A percentile compares a stretch with the other conserved stretches of the same genome.
phyloP scores from a whole-genome alignment of 1,140 invertebrate species.

The Pseudachorutes palmiensis region DNA sequence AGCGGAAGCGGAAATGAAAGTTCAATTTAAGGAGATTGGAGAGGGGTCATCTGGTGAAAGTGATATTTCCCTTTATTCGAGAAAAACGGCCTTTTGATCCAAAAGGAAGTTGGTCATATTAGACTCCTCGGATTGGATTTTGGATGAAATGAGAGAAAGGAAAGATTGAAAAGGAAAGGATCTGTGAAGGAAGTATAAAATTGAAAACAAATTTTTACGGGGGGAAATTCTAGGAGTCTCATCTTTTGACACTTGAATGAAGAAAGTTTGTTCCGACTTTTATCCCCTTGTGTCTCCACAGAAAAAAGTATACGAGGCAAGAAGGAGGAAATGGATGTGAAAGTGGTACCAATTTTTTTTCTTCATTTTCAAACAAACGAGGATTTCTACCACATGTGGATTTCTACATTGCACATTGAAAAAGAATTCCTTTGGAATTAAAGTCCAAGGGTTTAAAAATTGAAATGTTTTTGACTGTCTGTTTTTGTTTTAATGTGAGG shows the following conservation, averaged over 20 bases:
- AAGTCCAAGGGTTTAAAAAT: no score
- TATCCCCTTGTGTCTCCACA: conserved; percentile 6
- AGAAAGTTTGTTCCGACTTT: conserved; percentile 17
- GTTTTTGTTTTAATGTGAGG: no score
- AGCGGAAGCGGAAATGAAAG: conserved; percentile 6
- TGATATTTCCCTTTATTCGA: not conserved
- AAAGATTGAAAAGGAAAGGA: conserved; percentile 22
- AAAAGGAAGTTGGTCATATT: not conserved
- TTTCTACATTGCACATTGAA: no score
- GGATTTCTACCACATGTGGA: no score
- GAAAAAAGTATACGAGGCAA: not conserved
- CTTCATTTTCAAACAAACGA: no score
- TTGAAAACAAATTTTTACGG: conserved; percentile 34
- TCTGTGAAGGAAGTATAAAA: conserved; percentile 29
- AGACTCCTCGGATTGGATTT: conserved; percentile 12
- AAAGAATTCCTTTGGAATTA: no score
- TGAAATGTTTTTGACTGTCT: no score
- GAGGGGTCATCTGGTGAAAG: not conserved
- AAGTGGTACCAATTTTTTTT: conserved; percentile 10
- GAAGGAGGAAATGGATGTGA: no score
- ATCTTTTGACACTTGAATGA: conserved; percentile 22
- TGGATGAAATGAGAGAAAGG: conserved; percentile 18
- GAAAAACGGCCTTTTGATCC: not conserved
- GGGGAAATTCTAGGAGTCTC: conserved; percentile 12
- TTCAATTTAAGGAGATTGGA: not conserved